Percentiles rank a stretch among this genome's conserved stretches.
phyloP scores from a whole-genome alignment of 1,140 invertebrate genomes.

The Tenebrio molitor region DNA sequence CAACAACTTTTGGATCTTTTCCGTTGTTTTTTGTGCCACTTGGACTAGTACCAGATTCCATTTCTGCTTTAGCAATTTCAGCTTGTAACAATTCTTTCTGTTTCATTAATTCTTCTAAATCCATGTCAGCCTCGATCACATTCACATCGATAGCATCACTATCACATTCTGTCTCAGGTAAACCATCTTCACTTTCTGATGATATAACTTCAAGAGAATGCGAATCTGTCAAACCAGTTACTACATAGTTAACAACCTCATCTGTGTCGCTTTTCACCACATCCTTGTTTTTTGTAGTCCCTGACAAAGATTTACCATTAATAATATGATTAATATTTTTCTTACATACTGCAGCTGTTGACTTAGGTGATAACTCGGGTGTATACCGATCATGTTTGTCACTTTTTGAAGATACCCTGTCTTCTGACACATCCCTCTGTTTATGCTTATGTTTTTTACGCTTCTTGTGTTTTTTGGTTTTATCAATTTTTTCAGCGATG shows the following conservation, averaged over 20 bases:
- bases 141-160: slow-evolving; percentile 80
- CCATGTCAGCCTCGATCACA: slow-evolving; percentile 87
- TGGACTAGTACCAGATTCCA: slow-evolving; percentile 61
- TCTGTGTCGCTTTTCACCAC: slow-evolving; percentile 51
- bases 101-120: slow-evolving; percentile 89
- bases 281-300: slow-evolving; percentile 52
- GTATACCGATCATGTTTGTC: slow-evolving; percentile 63
- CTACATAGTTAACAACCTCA: slow-evolving; percentile 60
- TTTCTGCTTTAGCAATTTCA: slow-evolving; percentile 72
- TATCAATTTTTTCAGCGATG: slow-evolving; percentile 58
- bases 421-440: slow-evolving; percentile 55
- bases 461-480: slow-evolving; percentile 65
- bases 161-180: slow-evolving; percentile 77
- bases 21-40: slow-evolving; percentile 47
- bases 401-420: slow-evolving; percentile 49
- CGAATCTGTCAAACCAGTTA: slow-evolving; percentile 56
- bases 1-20: slow-evolving; percentile 52
- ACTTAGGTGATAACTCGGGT: slow-evolving; percentile 59
- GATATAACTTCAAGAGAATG: slow-evolving; percentile 74
- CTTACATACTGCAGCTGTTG: slow-evolving; percentile 49
- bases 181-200: slow-evolving; percentile 78
- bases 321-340: slow-evolving; percentile 55
- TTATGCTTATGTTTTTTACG: slow-evolving; percentile 65
- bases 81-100: slow-evolving; percentile 84
- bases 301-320: slow-evolving; percentile 61